phyloP scores from a whole-genome alignment of 2,797 vertebrate genomes.

The Malacoctenus gilli region DNA sequence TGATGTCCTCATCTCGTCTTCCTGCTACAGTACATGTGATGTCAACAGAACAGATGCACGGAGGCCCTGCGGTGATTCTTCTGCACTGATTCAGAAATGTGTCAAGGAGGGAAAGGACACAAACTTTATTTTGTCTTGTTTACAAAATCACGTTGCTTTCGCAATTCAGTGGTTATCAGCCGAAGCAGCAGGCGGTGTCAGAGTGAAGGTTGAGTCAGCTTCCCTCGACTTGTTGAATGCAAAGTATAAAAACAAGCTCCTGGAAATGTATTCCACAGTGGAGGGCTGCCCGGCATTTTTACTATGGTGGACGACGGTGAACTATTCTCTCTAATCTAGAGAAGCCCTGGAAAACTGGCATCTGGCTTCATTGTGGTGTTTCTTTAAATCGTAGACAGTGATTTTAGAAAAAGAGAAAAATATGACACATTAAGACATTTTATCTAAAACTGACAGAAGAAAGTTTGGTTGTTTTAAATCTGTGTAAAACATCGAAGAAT shows the following conservation, averaged over 20 bases:
- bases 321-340: too few species aligned
- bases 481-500: too few species aligned
- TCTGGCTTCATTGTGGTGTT: too few species aligned
- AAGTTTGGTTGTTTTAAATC: too few species aligned
- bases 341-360: too few species aligned
- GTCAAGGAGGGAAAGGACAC: constrained; percentile 11
- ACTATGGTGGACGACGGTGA: too few species aligned
- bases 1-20: constrained; percentile 15
- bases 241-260: constrained; percentile 12
- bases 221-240: constrained; percentile 12
- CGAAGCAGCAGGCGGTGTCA: constrained; percentile 10
- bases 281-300: background rate
- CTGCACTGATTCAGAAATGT: constrained; percentile 21
- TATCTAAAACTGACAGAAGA: too few species aligned
- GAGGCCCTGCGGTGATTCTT: background rate
- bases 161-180: constrained; percentile 1
- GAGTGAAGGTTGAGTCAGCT: constrained; percentile 19
- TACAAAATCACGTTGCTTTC: constrained; percentile 14
- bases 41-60: constrained; percentile 21
- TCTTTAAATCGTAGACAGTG: too few species aligned
- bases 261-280: background rate
- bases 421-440: too few species aligned
- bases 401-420: too few species aligned
- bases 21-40: constrained; percentile 29
- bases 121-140: constrained; percentile 16